These are phyloP conservation scores for Gobionotothen gibberifrons DNA, from an alignment of 2,797 vertebrate genomes.

Conservation along the genomic window DNA sequence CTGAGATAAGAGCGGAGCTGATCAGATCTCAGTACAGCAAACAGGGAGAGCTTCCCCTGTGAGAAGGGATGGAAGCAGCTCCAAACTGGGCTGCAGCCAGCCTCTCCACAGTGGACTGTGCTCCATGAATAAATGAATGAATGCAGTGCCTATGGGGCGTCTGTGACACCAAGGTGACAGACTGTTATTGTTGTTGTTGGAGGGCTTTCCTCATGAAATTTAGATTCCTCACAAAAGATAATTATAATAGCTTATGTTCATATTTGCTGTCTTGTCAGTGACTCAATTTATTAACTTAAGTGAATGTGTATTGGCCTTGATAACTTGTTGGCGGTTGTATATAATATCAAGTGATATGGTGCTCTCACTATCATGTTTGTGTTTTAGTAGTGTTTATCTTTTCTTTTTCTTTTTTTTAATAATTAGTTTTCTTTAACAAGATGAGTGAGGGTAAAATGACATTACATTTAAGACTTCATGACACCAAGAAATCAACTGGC, in stretches of 20 bases:
- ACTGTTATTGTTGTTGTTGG: conserved; percentile 77
- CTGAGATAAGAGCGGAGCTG: conserved; percentile 81
- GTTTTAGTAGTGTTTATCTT: too few species aligned
- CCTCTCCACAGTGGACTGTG: conserved; percentile 78
- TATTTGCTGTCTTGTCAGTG: not conserved
- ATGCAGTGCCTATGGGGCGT: conserved; percentile 76
- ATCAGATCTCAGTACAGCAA: conserved; percentile 81
- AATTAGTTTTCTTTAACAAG: too few species aligned
- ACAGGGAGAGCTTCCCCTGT: conserved; percentile 71
- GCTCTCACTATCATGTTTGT: too few species aligned
- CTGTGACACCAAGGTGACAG: conserved; percentile 64
- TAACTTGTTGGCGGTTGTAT: not conserved
- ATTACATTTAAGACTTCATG: too few species aligned
- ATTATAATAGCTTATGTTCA: not conserved
- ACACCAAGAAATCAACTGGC: too few species aligned
- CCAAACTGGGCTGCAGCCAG: conserved; percentile 82
- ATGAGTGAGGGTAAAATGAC: too few species aligned
- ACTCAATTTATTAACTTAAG: not conserved
- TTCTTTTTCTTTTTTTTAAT: too few species aligned
- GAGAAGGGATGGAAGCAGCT: conserved; percentile 81
- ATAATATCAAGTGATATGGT: not conserved
- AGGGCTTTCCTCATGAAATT: conserved; percentile 62
- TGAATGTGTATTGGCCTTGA: not conserved
- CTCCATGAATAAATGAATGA: conserved; percentile 74
- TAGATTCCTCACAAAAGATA: conserved; percentile 24